A percentile compares a stretch with the other conserved stretches of the same genome.
These are phyloP conservation scores for Dryobota labecula DNA, from an alignment of 2,888 invertebrate species.

Conservation along the genomic window DNA sequence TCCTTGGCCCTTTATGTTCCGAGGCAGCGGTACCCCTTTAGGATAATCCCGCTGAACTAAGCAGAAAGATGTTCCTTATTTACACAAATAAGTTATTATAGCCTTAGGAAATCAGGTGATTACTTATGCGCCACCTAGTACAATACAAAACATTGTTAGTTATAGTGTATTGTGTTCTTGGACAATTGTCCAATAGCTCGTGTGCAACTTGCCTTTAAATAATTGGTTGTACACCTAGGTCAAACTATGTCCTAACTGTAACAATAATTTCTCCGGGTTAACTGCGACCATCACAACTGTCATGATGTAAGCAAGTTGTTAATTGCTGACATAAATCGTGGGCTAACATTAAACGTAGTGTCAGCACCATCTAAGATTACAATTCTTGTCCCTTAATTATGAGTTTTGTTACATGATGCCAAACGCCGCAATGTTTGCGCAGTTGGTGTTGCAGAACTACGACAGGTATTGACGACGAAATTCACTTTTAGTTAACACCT, in stretches of 20 bases:
- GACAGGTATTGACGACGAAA: no score
- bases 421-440: no score
- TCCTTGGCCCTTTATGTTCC: no score
- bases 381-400: constrained; percentile 26
- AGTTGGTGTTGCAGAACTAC: no score
- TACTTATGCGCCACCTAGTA: no score
- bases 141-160: background rate
- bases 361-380: constrained; percentile 32
- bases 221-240: constrained; percentile 1
- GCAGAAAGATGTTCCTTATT: no score
- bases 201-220: background rate
- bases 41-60: no score
- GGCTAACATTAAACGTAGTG: constrained; percentile 29
- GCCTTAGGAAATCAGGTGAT: no score
- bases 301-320: constrained; percentile 47
- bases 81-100: no score
- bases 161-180: background rate
- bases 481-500: no score
- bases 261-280: constrained; percentile 27
- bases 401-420: constrained; percentile 13
- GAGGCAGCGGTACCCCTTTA: no score
- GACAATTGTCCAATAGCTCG: background rate
- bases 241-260: constrained; percentile 8
- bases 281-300: constrained; percentile 39
- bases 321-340: constrained; percentile 56